These are phyloP conservation scores for Atrichornis clamosus DNA, from an alignment of 2,113 vertebrate genomes.

Conservation along the genomic window DNA sequence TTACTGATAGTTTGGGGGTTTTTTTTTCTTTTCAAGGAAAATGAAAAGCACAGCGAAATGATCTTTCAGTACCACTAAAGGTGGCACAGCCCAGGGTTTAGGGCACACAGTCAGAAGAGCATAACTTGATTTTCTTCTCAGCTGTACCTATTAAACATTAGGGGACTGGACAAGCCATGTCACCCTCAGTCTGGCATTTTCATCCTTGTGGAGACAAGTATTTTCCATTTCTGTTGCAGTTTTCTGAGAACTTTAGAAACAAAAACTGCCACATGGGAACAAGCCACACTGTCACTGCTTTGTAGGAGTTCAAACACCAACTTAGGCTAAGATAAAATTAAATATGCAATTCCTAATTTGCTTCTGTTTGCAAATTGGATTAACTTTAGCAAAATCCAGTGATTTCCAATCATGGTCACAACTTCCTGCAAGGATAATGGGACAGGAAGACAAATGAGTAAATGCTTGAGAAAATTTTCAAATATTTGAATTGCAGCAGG, in stretches of 20 bases:
- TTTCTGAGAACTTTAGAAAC: not conserved
- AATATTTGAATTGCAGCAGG: not conserved
- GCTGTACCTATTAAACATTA: not conserved
- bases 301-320: not conserved
- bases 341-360: not conserved
- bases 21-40: not conserved
- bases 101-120: not conserved
- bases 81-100: not conserved
- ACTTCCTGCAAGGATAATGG: not conserved
- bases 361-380: not conserved
- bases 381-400: not conserved
- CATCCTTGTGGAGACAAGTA: not conserved
- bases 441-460: not conserved
- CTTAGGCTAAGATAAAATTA: not conserved
- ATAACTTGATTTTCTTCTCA: not conserved
- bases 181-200: not conserved
- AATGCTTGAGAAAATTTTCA: not conserved
- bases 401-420: not conserved
- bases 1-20: not conserved
- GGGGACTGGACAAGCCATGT: not conserved
- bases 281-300: not conserved
- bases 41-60: not conserved
- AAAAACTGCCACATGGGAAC: not conserved
- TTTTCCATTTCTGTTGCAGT: not conserved
- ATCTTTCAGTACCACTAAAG: not conserved